Conservation (phyloP, 1,140 invertebrate species). For the Lethocerus indicus region DNA sequence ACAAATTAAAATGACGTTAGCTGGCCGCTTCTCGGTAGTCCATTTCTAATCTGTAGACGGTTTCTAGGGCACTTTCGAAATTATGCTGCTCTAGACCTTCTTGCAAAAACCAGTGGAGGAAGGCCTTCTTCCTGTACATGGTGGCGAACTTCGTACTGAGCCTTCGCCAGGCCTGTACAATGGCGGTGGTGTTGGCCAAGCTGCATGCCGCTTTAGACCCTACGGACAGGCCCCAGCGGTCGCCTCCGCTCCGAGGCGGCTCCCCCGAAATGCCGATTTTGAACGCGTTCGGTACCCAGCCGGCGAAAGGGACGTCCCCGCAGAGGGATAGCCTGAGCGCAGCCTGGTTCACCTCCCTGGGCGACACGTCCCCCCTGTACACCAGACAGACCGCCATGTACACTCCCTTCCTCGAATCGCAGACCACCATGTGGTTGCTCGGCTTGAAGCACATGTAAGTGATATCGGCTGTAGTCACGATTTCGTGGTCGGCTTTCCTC, state of each 20-base stretch:
- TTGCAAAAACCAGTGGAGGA: constrained; percentile 73
- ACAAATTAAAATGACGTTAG: no score
- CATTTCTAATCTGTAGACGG: constrained; percentile 66
- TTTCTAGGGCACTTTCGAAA: constrained; percentile 72
- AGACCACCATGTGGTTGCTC: constrained; percentile 39
- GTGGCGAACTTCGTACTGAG: constrained; percentile 69
- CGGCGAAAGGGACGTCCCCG: constrained; percentile 36
- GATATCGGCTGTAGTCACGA: constrained; percentile 26
- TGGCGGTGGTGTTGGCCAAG: constrained; percentile 72
- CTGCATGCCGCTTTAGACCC: constrained; percentile 41
- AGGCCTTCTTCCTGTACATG: constrained; percentile 69
- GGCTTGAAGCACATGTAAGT: constrained; percentile 31
- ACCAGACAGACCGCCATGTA: constrained; percentile 54
- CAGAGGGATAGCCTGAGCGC: constrained; percentile 41
- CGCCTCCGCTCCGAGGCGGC: constrained; percentile 23
- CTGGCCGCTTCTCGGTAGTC: no score
- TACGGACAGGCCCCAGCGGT: constrained; percentile 18
- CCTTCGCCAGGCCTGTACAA: constrained; percentile 59
- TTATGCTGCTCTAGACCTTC: constrained; percentile 78
- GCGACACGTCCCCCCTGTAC: constrained; percentile 44
- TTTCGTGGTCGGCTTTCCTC: constrained; percentile 35
- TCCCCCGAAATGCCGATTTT: constrained; percentile 24
- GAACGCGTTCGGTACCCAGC: constrained; percentile 42
- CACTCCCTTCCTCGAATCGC: constrained; percentile 42
- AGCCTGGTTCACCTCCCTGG: constrained; percentile 52